phyloP scores from a whole-genome alignment of 64 coral and sea anemone species.

The Orbicella faveolata region DNA sequence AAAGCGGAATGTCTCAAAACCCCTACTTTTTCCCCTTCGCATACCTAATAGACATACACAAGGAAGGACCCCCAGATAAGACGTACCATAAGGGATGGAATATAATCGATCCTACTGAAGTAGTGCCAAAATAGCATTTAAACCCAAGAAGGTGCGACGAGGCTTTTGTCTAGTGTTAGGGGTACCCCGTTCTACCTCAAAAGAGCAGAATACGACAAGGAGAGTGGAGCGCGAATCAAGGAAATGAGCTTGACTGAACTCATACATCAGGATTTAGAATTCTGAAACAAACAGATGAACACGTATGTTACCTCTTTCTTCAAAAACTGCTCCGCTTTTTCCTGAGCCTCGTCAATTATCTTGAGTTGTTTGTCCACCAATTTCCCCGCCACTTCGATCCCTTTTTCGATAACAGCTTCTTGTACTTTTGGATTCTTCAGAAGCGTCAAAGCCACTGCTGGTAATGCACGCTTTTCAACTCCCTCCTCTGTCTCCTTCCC shows the following conservation, averaged over 20 bases:
- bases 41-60: too few relatives aligned
- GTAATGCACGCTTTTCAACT: not conserved
- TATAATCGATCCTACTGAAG: too few relatives aligned
- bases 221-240: too few relatives aligned
- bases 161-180: too few relatives aligned
- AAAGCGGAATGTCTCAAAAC: too few relatives aligned
- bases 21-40: too few relatives aligned
- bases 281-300: not conserved
- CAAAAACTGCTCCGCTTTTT: constrained; percentile 32
- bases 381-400: constrained; percentile 39
- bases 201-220: too few relatives aligned
- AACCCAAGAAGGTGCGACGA: too few relatives aligned
- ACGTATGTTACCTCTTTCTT: constrained; percentile 21
- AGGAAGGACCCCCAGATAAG: too few relatives aligned
- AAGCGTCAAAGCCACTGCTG: not conserved
- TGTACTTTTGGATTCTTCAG: constrained; percentile 29
- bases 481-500: not conserved
- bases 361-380: constrained; percentile 26
- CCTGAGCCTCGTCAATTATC: constrained; percentile 21
- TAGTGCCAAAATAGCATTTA: too few relatives aligned
- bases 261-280: not conserved
- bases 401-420: constrained; percentile 43
- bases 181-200: too few relatives aligned
- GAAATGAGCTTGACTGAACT: not conserved
- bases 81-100: too few relatives aligned